Evolutionary conservation across 2,888 invertebrate species (phyloP), one percentile per base, ranked within the genome.

Genomic region (Aphrophora alni): DNA sequence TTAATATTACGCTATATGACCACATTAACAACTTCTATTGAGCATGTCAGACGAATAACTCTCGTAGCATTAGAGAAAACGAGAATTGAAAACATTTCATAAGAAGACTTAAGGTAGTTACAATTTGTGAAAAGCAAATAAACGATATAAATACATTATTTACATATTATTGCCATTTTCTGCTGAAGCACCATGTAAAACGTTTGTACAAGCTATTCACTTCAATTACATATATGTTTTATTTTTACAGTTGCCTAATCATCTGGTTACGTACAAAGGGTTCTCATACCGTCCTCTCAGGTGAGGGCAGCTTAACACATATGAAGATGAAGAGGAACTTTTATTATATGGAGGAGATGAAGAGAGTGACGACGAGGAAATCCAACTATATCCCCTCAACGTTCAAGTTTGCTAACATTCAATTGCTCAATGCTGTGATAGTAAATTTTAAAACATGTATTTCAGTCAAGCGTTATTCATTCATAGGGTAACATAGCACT

Each of bases 181-280:
- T n/a, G n/a, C n/a, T n/a, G n/a, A n/a, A n/a, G n/a, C n/a, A n/a
- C n/a, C n/a, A n/a, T n/a, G n/a, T n/a, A n/a, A n/a, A n/a, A n/a
- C n/a, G n/a, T n/a, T n/a, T n/a, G n/a, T n/a, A n/a, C n/a, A n/a
- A n/a, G n/a, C n/a, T n/a, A n/a, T n/a, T n/a, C n/a, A n/a, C n/a
- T n/a, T n/a, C n/a, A n/a, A n/a, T n/a, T n/a, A n/a, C n/a, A n/a
- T n/a, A n/a, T n/a, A n/a, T n/a, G 33, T 33, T 75, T 75, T n/a
- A 28, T 7, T 71, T 72, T 81, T 75, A 12, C 28, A 74, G 83
- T 81, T 83, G 76, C 84, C 26, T 80, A 83, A 77, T 26, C 83
- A 79, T 81, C 75, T 72, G 77, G 77, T 24, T 75, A 77, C 33
- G 21, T 44, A 33, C 71, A 80, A 44, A 73, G 74, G 26, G 75